Conservation (phyloP, 2,888 invertebrate genomes). For the Ectropis crepuscularia region DNA sequence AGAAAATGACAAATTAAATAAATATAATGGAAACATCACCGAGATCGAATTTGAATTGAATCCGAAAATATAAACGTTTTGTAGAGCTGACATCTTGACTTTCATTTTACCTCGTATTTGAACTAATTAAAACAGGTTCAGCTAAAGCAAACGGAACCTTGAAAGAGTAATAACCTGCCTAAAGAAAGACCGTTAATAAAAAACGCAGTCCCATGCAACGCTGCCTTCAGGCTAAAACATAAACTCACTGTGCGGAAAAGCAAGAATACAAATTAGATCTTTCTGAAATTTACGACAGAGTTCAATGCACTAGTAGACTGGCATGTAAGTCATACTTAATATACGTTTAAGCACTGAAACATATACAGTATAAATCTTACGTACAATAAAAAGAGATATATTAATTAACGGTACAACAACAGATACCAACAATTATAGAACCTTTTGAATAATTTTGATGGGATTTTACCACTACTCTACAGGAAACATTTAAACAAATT, state of each 20-base stretch:
- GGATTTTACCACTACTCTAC: neutral
- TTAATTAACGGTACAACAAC: neutral
- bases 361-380: neutral
- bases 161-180: conserved; percentile 55
- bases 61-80: too few species aligned
- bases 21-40: too few species aligned
- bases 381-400: neutral
- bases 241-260: conserved; percentile 33
- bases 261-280: conserved; percentile 15
- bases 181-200: conserved; percentile 46
- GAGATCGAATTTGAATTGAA: too few species aligned
- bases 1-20: neutral
- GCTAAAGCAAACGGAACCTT: conserved; percentile 46
- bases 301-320: conserved; percentile 18
- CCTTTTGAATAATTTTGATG: neutral
- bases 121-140: conserved; percentile 34
- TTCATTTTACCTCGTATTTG: neutral
- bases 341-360: neutral
- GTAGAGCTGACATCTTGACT: neutral
- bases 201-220: conserved; percentile 52
- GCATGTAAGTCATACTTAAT: neutral
- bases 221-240: conserved; percentile 43
- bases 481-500: neutral
- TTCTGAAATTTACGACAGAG: conserved; percentile 12
- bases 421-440: neutral